Percentiles rank a stretch among this genome's conserved stretches.
These are phyloP conservation scores for Panzeria rudis DNA, from an alignment of 2,888 invertebrate species.

Conservation along the genomic window DNA sequence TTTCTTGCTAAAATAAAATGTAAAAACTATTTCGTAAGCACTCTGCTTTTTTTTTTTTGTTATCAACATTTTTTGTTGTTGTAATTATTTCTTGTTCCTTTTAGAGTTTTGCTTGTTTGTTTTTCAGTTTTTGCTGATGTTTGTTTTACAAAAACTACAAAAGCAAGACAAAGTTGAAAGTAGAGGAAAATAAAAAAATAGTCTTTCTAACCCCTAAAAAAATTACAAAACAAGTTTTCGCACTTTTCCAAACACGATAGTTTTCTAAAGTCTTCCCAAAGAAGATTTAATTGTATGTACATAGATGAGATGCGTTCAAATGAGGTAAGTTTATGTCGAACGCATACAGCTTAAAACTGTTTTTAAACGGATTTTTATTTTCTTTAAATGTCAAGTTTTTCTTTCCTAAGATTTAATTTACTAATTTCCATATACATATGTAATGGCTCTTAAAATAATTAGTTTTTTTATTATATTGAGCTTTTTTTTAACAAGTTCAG, in stretches of 20 bases:
- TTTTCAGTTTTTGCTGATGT: constrained; percentile 59
- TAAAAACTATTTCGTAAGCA: neutral
- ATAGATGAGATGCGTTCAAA: constrained; percentile 9
- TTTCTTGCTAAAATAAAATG: neutral
- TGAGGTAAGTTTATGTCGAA: too few relatives aligned
- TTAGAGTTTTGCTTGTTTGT: constrained; percentile 30
- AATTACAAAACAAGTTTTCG: constrained; percentile 55
- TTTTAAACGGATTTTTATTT: neutral
- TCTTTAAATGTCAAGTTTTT: constrained; percentile 8
- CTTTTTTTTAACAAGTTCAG: too few relatives aligned
- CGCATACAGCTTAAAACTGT: too few relatives aligned
- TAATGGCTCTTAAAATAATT: constrained; percentile 21
- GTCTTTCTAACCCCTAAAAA: constrained; percentile 42
- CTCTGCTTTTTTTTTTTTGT: constrained; percentile 25
- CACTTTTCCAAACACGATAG: constrained; percentile 33
- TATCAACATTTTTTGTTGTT: constrained; percentile 46
- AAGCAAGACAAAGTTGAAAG: constrained; percentile 31
- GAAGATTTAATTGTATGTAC: constrained; percentile 12
- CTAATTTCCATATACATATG: constrained; percentile 32
- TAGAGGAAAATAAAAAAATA: constrained; percentile 21
- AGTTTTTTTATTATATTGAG: too few relatives aligned
- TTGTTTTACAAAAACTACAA: constrained; percentile 29
- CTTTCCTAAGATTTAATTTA: neutral
- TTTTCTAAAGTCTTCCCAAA: neutral
- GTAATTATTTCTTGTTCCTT: constrained; percentile 22